Percentiles rank a stretch among this genome's conserved stretches.
These are phyloP conservation scores for Corythornis vintsioides DNA, from an alignment of 2,113 vertebrate genomes.

Conservation along the genomic window DNA sequence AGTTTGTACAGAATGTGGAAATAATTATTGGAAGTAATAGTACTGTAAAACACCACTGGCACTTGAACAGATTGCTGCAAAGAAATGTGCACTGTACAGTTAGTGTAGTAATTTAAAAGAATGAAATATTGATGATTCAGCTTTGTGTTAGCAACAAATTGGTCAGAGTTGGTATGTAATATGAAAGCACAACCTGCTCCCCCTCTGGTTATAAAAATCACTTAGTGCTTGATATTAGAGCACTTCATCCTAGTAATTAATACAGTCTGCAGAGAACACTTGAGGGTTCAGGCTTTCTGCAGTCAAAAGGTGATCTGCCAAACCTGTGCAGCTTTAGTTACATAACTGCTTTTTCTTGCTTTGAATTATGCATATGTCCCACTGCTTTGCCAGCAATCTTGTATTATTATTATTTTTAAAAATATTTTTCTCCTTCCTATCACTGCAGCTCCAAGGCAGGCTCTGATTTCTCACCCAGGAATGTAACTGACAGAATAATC, in stretches of 20 bases:
- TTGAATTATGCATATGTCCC: neutral
- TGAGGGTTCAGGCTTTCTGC: neutral
- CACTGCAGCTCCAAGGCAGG: neutral
- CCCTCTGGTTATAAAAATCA: slow-evolving; percentile 18
- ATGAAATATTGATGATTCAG: slow-evolving; percentile 7
- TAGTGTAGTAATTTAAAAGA: neutral
- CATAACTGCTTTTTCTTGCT: neutral
- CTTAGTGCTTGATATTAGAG: neutral
- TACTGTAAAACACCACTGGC: neutral
- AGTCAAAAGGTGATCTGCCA: neutral
- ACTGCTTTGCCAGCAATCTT: neutral
- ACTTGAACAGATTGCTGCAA: neutral
- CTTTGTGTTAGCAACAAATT: neutral
- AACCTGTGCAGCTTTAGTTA: neutral
- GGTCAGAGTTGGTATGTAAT: neutral
- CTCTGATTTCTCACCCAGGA: neutral
- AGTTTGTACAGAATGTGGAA: neutral
- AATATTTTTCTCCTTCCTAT: no score
- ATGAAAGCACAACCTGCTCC: neutral
- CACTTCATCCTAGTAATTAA: neutral
- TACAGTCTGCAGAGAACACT: neutral
- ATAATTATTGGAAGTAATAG: neutral
- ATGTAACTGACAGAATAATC: neutral
- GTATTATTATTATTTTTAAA: no score
- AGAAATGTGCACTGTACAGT: neutral